Evolutionary conservation across 53 echinoderm and acorn worm genomes (phyloP).

Genomic region (Holothuria leucospilota): DNA sequence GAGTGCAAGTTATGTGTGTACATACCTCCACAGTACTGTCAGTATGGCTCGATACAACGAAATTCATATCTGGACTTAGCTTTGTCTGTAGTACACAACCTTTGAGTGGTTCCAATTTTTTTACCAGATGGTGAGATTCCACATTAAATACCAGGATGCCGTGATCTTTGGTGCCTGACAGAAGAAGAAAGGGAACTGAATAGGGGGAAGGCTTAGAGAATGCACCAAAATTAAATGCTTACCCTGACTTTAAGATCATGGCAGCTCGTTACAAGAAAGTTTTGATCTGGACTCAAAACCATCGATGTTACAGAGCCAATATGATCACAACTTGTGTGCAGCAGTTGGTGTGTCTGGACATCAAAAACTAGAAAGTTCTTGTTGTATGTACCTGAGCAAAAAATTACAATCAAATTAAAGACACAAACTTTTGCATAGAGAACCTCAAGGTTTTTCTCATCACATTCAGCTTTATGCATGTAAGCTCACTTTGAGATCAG

Average conservation of each 20-base stretch:
- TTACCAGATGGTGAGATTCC: constrained; percentile 72
- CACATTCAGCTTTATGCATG: neutral
- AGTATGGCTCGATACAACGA: constrained; percentile 79
- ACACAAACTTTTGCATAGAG: neutral
- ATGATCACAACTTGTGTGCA: constrained; percentile 53
- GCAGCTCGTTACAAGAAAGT: constrained; percentile 64
- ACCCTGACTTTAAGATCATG: constrained; percentile 71
- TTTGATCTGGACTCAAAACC: constrained; percentile 46
- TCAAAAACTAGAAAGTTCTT: constrained; percentile 73
- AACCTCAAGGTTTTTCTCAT: no score
- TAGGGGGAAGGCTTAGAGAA: neutral
- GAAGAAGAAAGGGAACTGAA: constrained; percentile 15
- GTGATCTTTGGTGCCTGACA: constrained; percentile 82
- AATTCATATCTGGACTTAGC: constrained; percentile 82
- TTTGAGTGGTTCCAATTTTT: constrained; percentile 80
- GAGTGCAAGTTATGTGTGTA: no score
- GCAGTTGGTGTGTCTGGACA: constrained; percentile 25
- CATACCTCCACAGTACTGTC: constrained; percentile 94
- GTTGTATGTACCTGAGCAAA: constrained; percentile 73
- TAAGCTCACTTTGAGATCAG: neutral
- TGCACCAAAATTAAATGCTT: constrained; percentile 20
- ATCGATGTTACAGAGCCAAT: constrained; percentile 66
- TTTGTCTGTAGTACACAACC: constrained; percentile 80
- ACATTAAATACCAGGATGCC: constrained; percentile 88
- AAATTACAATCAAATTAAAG: neutral